phyloP scores from a whole-genome alignment of 1,140 invertebrate species.

The Glossosoma conforme region DNA sequence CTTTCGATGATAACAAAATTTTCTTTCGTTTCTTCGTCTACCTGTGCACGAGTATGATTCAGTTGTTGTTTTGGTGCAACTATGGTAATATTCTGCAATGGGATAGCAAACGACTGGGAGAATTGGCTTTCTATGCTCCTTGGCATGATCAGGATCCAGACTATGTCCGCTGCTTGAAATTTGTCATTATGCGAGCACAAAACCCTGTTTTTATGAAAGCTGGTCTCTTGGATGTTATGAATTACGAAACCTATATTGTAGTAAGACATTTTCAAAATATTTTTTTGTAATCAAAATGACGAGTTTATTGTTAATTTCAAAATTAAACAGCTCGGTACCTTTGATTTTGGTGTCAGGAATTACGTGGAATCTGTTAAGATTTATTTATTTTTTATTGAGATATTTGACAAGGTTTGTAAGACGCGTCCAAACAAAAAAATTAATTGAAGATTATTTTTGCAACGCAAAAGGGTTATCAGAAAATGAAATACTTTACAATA shows the following conservation, averaged over 20 bases:
- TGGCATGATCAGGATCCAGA: conserved; percentile 27
- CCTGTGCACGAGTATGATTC: conserved; percentile 7
- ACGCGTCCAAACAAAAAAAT: too few relatives aligned
- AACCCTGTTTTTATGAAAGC: conserved; percentile 37
- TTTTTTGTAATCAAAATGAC: not conserved
- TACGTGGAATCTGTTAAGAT: too few relatives aligned
- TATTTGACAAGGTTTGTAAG: too few relatives aligned
- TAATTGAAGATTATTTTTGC: too few relatives aligned
- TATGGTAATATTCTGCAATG: conserved; percentile 15
- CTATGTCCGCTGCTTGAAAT: conserved; percentile 29
- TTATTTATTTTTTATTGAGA: too few relatives aligned
- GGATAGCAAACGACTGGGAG: conserved; percentile 31
- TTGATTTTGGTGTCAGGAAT: too few relatives aligned
- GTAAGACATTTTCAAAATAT: conserved; percentile 12
- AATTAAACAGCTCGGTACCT: too few relatives aligned
- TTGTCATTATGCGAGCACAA: conserved; percentile 36
- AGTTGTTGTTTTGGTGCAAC: conserved; percentile 24
- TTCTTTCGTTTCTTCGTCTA: conserved; percentile 16
- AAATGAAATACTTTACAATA: not conserved
- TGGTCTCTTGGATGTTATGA: conserved; percentile 17
- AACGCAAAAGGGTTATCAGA: too few relatives aligned
- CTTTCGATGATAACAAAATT: conserved; percentile 9
- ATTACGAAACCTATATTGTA: conserved; percentile 18
- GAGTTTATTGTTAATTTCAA: too few relatives aligned
- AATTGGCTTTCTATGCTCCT: conserved; percentile 32